Evolutionary conservation across 2,797 vertebrate species (phyloP), one percentile per base, ranked within the genome.

Genomic region (Todus mexicanus): DNA sequence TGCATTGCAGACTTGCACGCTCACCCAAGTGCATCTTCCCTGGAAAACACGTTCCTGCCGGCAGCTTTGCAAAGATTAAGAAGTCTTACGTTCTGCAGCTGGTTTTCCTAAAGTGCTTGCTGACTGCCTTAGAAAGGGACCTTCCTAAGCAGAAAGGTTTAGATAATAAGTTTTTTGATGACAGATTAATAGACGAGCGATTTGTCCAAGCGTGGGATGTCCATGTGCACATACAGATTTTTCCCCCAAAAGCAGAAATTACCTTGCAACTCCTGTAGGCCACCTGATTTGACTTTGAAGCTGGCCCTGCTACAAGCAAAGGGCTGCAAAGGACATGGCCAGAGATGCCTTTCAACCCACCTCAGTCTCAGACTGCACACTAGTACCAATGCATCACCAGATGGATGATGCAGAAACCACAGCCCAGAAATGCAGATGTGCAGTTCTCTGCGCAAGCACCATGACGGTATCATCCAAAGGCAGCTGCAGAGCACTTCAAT

Each of bases 161-260:
- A 68, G 33, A 10, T 53, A 6, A 54, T 50, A 66, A n/a, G 56
- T 22, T 68, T 68, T 77, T 48, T n/a, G 23, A 84, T 20, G 43
- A 13, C 12, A 63, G 35, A 29, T 31, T 61, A 54, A 72, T 38
- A 2, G 26, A 37, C 3, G 11, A 66, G 10, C 17, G 21, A 61
- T 38, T 31, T 43, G 60, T 23, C 42, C 45, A 53, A 40, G 69
- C 0, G 3, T 0, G 0, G 27, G 63, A 61, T 16, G 37, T 6
- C n/a, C 42, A 29, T 0, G 2, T 15, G 27, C 38, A 29, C 0
- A 0, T 0, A 1, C 0, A 1, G 29, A 60, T 60, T 70, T n/a
- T 45, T 42, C 14, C 29, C 19, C 37, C 27, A 3, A 77, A 76
- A 84, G 38, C 26, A 73, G 51, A 71, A 76, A 87, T 4, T 31